These are phyloP conservation scores for Galago senegalensis DNA, from an alignment of 2,797 vertebrate genomes.

Conservation along the genomic window DNA sequence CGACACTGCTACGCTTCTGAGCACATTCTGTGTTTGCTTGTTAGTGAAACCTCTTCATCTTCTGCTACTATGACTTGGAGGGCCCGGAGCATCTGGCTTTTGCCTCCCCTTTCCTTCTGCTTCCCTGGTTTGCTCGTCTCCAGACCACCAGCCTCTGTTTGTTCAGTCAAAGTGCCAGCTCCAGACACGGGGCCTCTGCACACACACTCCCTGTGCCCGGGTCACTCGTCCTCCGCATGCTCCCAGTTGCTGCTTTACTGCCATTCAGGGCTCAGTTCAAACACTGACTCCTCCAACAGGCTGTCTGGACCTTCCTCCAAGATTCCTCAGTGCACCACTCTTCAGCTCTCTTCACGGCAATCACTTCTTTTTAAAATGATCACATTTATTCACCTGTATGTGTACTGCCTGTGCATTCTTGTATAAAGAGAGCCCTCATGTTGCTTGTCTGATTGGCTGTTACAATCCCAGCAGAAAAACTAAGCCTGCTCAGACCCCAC, in stretches of 20 bases:
- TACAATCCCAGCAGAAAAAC: background rate
- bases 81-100: accelerated
- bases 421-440: background rate
- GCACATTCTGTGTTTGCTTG: accelerated
- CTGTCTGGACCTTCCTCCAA: background rate
- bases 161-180: background rate
- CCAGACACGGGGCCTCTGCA: accelerated
- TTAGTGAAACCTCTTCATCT: no score
- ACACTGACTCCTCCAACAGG: accelerated
- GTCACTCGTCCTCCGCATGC: accelerated
- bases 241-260: accelerated
- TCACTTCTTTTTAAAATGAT: background rate
- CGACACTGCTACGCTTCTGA: no score
- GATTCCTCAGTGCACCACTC: accelerated
- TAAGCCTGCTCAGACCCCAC: background rate
- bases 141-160: accelerated
- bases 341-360: background rate
- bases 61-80: no score
- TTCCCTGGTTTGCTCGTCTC: accelerated
- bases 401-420: background rate
- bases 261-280: background rate
- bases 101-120: accelerated
- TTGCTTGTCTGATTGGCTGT: background rate
- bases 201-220: accelerated
- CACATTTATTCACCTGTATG: background rate